These are phyloP conservation scores for Drosophila trichaetosa DNA, from an alignment of 2,888 invertebrate species.

Conservation along the genomic window DNA sequence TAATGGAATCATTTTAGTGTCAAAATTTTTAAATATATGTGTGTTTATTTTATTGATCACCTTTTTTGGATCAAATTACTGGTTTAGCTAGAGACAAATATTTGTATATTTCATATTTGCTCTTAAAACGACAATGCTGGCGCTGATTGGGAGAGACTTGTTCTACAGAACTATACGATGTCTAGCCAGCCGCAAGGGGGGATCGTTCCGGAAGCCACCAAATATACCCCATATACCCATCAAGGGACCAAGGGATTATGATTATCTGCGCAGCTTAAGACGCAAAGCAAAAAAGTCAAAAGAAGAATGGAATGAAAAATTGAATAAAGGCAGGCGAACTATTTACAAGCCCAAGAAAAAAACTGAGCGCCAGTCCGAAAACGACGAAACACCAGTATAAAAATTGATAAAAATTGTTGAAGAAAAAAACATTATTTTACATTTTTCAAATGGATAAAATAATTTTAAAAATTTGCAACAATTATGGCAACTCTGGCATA, in stretches of 20 bases:
- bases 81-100: not conserved
- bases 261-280: slow-evolving; percentile 42
- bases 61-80: not conserved
- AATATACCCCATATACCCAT: slow-evolving; percentile 39
- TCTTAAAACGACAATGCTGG: slow-evolving; percentile 2
- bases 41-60: not conserved
- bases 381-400: not conserved
- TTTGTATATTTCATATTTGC: not conserved
- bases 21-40: not conserved
- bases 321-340: not conserved
- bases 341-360: slow-evolving; percentile 30
- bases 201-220: slow-evolving; percentile 16
- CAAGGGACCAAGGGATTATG: slow-evolving; percentile 53
- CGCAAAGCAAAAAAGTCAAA: slow-evolving; percentile 18
- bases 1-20: not conserved
- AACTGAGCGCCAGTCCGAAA: not conserved
- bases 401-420: not conserved
- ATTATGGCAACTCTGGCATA: not conserved
- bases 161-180: slow-evolving; percentile 6
- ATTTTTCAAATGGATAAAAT: not conserved
- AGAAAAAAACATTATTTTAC: not conserved
- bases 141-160: not conserved
- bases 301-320: slow-evolving; percentile 5
- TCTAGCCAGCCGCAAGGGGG: slow-evolving; percentile 28
- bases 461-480: not conserved